Evolutionary conservation across 2,113 vertebrate genomes (phyloP).

Genomic region (Octodon degus): DNA sequence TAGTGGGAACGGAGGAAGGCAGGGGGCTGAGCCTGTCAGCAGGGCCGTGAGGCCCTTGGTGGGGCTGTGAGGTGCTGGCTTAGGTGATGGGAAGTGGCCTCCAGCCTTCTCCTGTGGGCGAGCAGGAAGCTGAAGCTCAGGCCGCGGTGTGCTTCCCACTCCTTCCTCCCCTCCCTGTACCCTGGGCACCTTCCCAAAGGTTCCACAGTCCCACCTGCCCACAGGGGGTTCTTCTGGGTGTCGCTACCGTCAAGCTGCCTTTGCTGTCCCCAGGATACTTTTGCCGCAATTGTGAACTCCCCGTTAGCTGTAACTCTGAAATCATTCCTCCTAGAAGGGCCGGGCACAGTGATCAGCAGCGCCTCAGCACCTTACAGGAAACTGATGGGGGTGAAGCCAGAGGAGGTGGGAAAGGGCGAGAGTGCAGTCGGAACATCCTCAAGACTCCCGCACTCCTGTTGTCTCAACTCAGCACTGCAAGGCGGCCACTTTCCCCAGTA

Average conservation of each 20-base stretch:
- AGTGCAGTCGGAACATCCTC: not conserved
- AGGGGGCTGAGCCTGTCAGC: not conserved
- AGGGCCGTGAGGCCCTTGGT: not conserved
- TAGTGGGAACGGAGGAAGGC: fast-evolving
- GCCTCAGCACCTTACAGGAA: not conserved
- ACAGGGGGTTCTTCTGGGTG: not conserved
- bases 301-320: not conserved
- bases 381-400: not conserved
- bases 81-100: fast-evolving
- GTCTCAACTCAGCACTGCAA: not conserved
- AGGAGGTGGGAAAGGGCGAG: not conserved
- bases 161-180: fast-evolving
- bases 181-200: not conserved
- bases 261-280: fast-evolving
- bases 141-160: not conserved
- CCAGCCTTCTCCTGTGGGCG: not conserved
- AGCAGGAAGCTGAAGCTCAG: not conserved
- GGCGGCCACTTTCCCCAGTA: not conserved
- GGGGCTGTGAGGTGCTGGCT: fast-evolving
- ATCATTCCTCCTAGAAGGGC: not conserved
- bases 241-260: fast-evolving
- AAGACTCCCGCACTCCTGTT: not conserved
- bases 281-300: not conserved
- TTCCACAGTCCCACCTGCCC: not conserved
- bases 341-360: not conserved